phyloP scores from a whole-genome alignment of 2,113 vertebrate genomes.

The Micronycteris hirsuta region DNA sequence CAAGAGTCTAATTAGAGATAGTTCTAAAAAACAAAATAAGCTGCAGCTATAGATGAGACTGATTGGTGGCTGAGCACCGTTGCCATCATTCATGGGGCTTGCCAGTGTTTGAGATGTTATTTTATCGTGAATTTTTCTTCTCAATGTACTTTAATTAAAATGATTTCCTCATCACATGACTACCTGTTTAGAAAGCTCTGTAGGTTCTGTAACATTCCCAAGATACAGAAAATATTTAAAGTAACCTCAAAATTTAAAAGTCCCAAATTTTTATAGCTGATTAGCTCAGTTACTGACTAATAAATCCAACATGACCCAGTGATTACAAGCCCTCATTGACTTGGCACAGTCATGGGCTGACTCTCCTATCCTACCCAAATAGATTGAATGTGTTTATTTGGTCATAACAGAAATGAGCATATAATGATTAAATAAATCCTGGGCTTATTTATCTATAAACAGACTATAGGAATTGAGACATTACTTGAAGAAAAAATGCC shows the following conservation, averaged over 20 bases:
- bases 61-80: background rate
- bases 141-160: background rate
- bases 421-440: background rate
- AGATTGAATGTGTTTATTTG: background rate
- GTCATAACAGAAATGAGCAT: background rate
- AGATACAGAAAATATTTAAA: background rate
- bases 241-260: background rate
- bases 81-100: background rate
- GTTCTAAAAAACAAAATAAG: constrained; percentile 37
- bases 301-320: fast-evolving
- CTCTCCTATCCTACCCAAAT: background rate
- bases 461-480: background rate
- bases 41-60: background rate
- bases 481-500: background rate
- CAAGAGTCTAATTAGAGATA: constrained; percentile 16
- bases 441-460: background rate
- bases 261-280: background rate
- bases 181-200: background rate
- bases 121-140: background rate
- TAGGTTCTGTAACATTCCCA: background rate
- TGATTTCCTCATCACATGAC: background rate
- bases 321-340: background rate
- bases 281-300: background rate
- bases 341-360: background rate
- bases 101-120: background rate